Evolutionary conservation across 2,113 vertebrate species (phyloP), one percentile per base, ranked within the genome.

Genomic region (Ailuropoda melanoleuca): DNA sequence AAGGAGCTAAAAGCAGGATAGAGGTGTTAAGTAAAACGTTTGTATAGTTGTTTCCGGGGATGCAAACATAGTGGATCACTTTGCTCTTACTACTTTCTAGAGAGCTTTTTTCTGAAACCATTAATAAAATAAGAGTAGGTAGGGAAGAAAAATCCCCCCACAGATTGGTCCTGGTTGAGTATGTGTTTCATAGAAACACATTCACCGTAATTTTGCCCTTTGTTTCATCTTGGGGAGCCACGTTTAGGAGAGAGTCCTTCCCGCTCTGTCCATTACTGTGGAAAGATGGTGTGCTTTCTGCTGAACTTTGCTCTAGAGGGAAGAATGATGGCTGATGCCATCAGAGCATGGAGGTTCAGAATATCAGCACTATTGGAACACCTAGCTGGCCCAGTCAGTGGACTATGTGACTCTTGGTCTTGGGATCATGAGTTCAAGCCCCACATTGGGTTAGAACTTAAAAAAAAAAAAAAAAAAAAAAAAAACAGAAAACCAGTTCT

Each of bases 21-120:
- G 34, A 39, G 8, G n/a, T 5, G 46, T 77, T 96, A 60, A 84
- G 77, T 34, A 87, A 66, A 84, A 77, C 4, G 3, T 88, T 89
- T 90, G 9, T 13, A 34, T 23, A 26, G 19, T 88, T 85, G 19
- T 90, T 95, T 93, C 48, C 60, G 14, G 74, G 56, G 48, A 68
- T 39, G 53, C 34, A 70, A 74, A 75, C 10, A 11, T 37, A 81
- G 34, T 18, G 46, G n/a, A 37, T 55, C 43, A 58, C 58, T 95
- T 92, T 19, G 29, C 43, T 88, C 62, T 95, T 92, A 60, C 48
- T 39, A 50, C 17, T 60, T 89, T 68, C 10, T 92, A 58, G 43
- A 89, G 14, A 58, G 4, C 55, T 62, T 95, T 95, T 70, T 96
- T 92, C 23, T n/a, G 88, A 43, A 87, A 34, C 88, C 50, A 81